Evolutionary conservation across 2,888 invertebrate genomes (phyloP), one percentile per base, ranked within the genome.

Genomic region (Neoascia interrupta): DNA sequence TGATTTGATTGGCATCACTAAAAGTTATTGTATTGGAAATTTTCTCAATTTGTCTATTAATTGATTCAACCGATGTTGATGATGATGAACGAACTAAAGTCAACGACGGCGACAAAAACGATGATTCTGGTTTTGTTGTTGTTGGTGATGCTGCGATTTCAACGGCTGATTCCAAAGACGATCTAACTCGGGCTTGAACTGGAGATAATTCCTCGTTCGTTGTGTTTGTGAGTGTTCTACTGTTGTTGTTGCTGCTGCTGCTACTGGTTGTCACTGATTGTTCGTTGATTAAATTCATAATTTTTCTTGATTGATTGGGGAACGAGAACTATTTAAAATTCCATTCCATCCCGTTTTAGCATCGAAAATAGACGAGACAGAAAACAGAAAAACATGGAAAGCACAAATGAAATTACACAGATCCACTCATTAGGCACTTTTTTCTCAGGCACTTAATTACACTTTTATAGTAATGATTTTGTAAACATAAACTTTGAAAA

Each of bases 241-340:
- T 61, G 56, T 54, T 54, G 66, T 64, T 64, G 45, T 45, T 15
- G 56, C 39, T 45, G 45, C 23, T 41, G 60, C n/a, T n/a, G n/a
- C n/a, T 60, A 69, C 61, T 75, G 28, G 70, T 58, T 69, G 75
- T 37, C 76, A 76, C 72, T 76, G 76, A 76, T 76, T 72, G 76
- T 76, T 76, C 76, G 64, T 76, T 76, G 66, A 76, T 76, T 76
- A 76, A 76, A 76, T 76, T 76, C 76, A 76, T 76, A 76, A 70
- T 64, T 72, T 64, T 53, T 72, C 56, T 72, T 58, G 51, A 76
- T 76, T 70, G 70, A 64, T 63, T 8, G 21, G n/a, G n/a, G n/a
- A 21, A 61, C 36, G 54, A 13, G 51, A 56, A 39, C 18, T 64
- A 70, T 43, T 64, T 43, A 64, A 72, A 56, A 34, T 58, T 43